Percentiles rank a stretch among this genome's conserved stretches.
phyloP scores from a whole-genome alignment of 2,797 vertebrate genomes.

The Apodemus agrarius region DNA sequence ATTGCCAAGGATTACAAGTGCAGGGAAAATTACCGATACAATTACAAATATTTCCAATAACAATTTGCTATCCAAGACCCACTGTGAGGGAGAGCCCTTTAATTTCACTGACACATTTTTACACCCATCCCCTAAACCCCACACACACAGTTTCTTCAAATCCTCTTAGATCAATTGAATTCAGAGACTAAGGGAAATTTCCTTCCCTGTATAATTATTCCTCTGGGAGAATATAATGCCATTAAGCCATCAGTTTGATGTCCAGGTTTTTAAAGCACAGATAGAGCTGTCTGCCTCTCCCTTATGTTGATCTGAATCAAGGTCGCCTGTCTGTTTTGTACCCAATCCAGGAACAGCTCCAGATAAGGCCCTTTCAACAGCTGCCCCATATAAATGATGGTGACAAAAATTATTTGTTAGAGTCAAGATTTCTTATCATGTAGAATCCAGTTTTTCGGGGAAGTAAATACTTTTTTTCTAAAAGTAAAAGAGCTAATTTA shows the following conservation, averaged over 20 bases:
- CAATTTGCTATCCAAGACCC: conserved; percentile 28
- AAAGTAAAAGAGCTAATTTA: conserved; percentile 67
- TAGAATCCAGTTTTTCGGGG: conserved; percentile 30
- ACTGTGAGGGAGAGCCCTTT: neutral
- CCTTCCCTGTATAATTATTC: conserved; percentile 57
- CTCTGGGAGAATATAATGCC: neutral
- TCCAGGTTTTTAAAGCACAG: conserved; percentile 26
- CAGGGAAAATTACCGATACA: conserved; percentile 1
- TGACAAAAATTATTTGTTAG: conserved; percentile 55
- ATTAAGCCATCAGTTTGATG: conserved; percentile 46
- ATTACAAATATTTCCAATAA: neutral
- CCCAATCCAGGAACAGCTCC: neutral
- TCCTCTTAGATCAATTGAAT: conserved; percentile 50
- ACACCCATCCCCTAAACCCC: neutral
- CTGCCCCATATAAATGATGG: conserved; percentile 42
- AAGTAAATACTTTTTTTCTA: conserved; percentile 54
- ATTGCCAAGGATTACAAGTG: neutral
- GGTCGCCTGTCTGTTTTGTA: neutral
- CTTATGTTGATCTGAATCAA: conserved; percentile 50
- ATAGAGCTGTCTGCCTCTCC: conserved; percentile 32
- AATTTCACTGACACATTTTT: conserved; percentile 15
- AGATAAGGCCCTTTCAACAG: conserved; percentile 52
- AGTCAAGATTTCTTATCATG: conserved; percentile 64
- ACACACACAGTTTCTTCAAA: neutral
- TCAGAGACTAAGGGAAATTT: conserved; percentile 26